Evolutionary conservation across 1,140 invertebrate species (phyloP), one percentile per base, ranked within the genome.

Genomic region (Battus philenor): DNA sequence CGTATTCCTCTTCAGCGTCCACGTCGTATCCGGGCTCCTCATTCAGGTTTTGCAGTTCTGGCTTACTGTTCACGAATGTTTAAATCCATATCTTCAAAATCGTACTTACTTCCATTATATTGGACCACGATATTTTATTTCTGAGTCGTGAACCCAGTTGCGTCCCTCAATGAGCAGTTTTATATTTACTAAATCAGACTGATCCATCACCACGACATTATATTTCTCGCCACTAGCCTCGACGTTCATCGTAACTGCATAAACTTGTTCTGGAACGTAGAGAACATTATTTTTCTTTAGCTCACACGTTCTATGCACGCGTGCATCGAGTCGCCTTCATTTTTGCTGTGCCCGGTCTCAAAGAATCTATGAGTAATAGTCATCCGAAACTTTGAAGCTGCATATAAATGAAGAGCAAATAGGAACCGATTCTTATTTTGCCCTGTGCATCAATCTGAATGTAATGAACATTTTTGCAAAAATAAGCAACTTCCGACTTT

Each of bases 291-390:
- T 54, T 32, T 54, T 54, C 34, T 22, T 22, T 2, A 12, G 26
- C n/a, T n/a, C n/a, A n/a, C n/a, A 2, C 29, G 11, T 17, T 54
- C 38, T 20, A 54, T 45, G 10, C 12, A 33, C 1, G 50, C 12
- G 26, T 54, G 51, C 47, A 50, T 54, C 0, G 34, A 27, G 10
- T 54, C 52, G 8, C 52, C 52, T 24, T 54, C 52, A 17, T 9
- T 20, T 46, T 50, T 43, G 15, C 43, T 46, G 15, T 49, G 47
- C 4, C 29, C 29, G 4, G 3, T 31, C 10, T 13, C 29, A 2
- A 31, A 31, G 13, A 31, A 31, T 1, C 12, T 31, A 31, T 31
- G 29, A 13, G 29, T 31, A 13, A 31, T 31, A 6, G 12, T 13
- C 8, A 31, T 13, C 2, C 13, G 12, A 4, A 6, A 31, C n/a